Evolutionary conservation across 1,140 invertebrate species (phyloP).

Genomic region (Drosophila equinoxialis): DNA sequence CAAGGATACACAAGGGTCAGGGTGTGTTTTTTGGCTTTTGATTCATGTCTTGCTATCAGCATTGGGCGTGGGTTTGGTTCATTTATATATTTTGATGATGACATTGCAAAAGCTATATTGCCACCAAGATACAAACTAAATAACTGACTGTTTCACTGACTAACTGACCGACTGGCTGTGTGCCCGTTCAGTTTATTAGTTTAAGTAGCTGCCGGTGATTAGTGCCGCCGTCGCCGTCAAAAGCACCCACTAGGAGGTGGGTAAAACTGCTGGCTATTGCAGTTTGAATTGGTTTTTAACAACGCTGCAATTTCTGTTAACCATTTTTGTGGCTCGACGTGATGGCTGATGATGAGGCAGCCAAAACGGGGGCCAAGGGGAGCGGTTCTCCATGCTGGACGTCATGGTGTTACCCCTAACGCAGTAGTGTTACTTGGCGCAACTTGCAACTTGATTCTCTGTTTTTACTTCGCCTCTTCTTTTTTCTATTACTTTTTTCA

Average conservation of each 20-base stretch:
- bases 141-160: neutral
- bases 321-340: conserved; percentile 53
- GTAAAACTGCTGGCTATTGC: conserved; percentile 55
- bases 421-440: conserved; percentile 53
- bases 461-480: neutral
- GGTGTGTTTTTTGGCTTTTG: conserved; percentile 72
- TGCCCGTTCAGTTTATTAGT: conserved; percentile 64
- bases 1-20: conserved; percentile 34
- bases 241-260: neutral
- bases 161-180: conserved; percentile 13
- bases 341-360: conserved; percentile 30
- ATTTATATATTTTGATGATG: conserved; percentile 66
- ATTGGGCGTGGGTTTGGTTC: conserved; percentile 60
- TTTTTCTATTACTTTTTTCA: neutral
- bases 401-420: conserved; percentile 63
- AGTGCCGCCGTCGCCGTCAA: conserved; percentile 28
- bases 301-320: conserved; percentile 66
- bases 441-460: conserved; percentile 49
- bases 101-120: conserved; percentile 52
- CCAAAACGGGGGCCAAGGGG: neutral
- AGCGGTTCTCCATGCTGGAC: conserved; percentile 29
- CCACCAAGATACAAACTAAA: conserved; percentile 4
- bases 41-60: conserved; percentile 73
- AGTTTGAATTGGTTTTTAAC: conserved; percentile 73
- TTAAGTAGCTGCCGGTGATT: conserved; percentile 78